Evolutionary conservation across 2,113 vertebrate genomes (phyloP).

Genomic region (Thinocorus orbignyianus): DNA sequence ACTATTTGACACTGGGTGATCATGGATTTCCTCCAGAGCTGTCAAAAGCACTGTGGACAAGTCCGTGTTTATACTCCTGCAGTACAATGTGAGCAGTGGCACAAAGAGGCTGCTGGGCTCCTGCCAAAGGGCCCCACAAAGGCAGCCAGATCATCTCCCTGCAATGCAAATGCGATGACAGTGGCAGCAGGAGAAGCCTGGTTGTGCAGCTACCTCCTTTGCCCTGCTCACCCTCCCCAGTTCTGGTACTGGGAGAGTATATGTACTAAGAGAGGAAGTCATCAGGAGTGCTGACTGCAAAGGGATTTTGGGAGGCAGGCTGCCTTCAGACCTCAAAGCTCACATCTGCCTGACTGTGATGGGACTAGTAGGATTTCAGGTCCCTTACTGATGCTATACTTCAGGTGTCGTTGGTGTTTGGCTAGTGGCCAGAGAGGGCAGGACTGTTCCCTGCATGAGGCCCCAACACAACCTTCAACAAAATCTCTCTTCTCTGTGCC

Average conservation of each 20-base stretch:
- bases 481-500: conserved; percentile 1
- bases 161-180: background rate
- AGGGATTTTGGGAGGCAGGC: background rate
- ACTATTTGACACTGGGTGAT: background rate
- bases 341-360: background rate
- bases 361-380: background rate
- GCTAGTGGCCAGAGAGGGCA: conserved; percentile 41
- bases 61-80: conserved; percentile 47
- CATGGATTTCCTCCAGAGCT: conserved; percentile 46
- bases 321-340: background rate
- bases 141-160: conserved; percentile 28
- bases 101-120: conserved; percentile 56
- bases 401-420: background rate
- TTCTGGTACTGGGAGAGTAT: background rate
- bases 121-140: conserved; percentile 52
- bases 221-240: background rate
- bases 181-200: background rate
- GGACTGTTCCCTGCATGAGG: background rate
- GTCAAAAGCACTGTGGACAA: background rate
- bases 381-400: background rate
- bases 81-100: conserved; percentile 68
- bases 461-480: background rate
- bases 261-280: background rate
- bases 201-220: background rate
- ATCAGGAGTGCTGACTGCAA: background rate